phyloP scores from a whole-genome alignment of 2,113 vertebrate species.

The Osmerus eperlanus region DNA sequence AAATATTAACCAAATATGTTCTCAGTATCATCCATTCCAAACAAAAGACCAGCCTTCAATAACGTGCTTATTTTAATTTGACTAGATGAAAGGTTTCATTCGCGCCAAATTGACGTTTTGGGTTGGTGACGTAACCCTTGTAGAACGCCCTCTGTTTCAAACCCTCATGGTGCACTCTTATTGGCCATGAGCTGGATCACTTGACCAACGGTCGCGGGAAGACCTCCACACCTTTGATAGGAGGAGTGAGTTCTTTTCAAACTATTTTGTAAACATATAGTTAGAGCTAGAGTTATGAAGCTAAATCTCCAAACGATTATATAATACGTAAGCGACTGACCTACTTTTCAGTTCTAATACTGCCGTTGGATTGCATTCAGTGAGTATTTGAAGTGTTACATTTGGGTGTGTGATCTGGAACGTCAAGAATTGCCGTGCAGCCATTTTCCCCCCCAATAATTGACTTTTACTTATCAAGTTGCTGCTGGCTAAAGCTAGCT shows the following conservation, averaged over 20 bases:
- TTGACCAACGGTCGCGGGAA: constrained; percentile 97
- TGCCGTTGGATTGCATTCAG: background rate
- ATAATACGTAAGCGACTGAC: background rate
- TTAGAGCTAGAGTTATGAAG: constrained; percentile 11
- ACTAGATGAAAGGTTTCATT: constrained; percentile 49
- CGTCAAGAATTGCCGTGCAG: constrained; percentile 5
- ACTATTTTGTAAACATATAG: constrained; percentile 67
- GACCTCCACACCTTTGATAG: constrained; percentile 70
- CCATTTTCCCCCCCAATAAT: constrained; percentile 22
- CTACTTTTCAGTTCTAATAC: background rate
- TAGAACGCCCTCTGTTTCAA: constrained; percentile 79
- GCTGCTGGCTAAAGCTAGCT: background rate
- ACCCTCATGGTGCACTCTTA: constrained; percentile 58
- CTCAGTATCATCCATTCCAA: too few species aligned
- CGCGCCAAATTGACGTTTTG: constrained; percentile 75
- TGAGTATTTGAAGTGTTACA: constrained; percentile 1
- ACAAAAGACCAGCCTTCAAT: too few species aligned
- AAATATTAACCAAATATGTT: too few species aligned
- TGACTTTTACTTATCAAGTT: constrained; percentile 20
- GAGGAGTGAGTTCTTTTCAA: constrained; percentile 58
- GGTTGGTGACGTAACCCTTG: constrained; percentile 39
- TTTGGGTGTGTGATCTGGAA: background rate
- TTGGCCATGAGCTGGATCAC: constrained; percentile 71
- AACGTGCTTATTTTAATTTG: constrained; percentile 19
- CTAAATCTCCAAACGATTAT: background rate